These are phyloP conservation scores for Muscidifurax raptorellus DNA, from an alignment of 1,140 invertebrate species.

Conservation along the genomic window DNA sequence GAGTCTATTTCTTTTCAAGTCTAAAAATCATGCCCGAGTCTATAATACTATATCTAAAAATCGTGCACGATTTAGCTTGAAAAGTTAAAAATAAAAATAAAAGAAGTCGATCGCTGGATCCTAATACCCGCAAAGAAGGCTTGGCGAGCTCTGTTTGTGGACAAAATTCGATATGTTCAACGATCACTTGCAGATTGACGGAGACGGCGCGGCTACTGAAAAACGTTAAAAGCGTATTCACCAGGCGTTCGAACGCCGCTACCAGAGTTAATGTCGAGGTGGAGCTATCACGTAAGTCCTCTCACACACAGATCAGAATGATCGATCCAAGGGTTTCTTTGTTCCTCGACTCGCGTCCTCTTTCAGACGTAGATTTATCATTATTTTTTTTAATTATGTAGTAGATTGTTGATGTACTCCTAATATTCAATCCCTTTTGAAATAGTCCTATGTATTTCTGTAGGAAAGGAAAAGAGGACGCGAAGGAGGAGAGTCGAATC, in stretches of 20 bases:
- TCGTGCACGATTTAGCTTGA: background rate
- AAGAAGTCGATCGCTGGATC: background rate
- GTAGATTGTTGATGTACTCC: background rate
- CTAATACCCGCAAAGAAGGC: conserved; percentile 26
- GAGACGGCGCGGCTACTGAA: conserved; percentile 96
- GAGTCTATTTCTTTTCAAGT: no score
- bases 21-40: background rate
- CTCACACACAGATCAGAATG: background rate
- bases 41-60: background rate
- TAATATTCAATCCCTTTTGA: no score
- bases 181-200: conserved; percentile 86
- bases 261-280: conserved; percentile 88
- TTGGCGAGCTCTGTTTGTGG: conserved; percentile 57
- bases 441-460: no score
- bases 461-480: conserved; percentile 33
- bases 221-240: conserved; percentile 94
- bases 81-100: background rate
- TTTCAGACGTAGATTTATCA: background rate
- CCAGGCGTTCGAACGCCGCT: conserved; percentile 82
- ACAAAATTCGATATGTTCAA: conserved; percentile 38
- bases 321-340: background rate
- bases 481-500: background rate
- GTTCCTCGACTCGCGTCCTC: conserved; percentile 6
- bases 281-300: conserved; percentile 93
- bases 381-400: background rate